Evolutionary conservation across 35 echinoderm and acorn worm species (phyloP).

Genomic region (Lytechinus variegatus): DNA sequence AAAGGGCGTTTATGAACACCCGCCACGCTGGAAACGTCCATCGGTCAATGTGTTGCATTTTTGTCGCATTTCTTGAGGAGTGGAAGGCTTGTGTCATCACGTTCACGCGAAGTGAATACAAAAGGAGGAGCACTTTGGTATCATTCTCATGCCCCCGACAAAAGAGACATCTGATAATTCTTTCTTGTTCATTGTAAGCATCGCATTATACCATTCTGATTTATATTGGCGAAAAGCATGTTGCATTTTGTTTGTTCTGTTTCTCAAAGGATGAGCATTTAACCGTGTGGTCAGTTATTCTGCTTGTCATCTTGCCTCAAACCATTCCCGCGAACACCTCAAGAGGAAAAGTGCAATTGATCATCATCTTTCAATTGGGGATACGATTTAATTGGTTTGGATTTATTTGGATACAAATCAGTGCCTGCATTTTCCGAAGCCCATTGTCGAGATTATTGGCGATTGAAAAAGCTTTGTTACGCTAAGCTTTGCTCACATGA

Average conservation of each 20-base stretch:
- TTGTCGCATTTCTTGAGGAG: neutral
- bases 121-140: neutral
- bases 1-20: neutral
- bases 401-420: neutral
- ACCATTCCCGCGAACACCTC: neutral
- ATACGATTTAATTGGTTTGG: neutral
- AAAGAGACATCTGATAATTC: neutral
- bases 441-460: too few relatives aligned
- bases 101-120: neutral
- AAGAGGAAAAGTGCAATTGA: neutral
- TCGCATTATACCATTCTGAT: neutral
- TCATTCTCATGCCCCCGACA: neutral
- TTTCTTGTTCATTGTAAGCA: neutral
- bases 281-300: neutral
- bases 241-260: neutral
- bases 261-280: neutral
- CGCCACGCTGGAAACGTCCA: neutral
- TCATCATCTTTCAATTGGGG: neutral
- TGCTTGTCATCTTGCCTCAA: neutral
- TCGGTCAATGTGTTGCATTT: conserved; percentile 10
- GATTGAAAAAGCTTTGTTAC: too few relatives aligned
- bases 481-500: too few relatives aligned
- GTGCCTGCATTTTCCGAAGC: neutral
- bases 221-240: neutral
- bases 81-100: neutral